Conservation (phyloP, 1,140 invertebrate species). For the Apocrypta bakeri region DNA sequence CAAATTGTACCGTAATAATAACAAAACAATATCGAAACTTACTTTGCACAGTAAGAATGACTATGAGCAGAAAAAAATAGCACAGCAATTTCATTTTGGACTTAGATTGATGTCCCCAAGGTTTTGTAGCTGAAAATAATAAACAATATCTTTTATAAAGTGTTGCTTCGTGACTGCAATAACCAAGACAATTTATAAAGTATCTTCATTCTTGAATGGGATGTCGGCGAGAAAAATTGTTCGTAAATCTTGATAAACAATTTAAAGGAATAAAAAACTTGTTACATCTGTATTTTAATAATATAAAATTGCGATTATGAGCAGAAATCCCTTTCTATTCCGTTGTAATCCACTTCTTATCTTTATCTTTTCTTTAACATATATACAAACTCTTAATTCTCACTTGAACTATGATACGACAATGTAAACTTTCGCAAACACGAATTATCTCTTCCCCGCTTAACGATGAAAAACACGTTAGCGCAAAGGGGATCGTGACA, state of each 20-base stretch:
- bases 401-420: slow-evolving; percentile 19
- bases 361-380: background rate
- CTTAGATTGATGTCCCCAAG: background rate
- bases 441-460: slow-evolving; percentile 8
- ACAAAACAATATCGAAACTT: background rate
- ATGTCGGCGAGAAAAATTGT: too few relatives aligned
- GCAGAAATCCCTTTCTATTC: background rate
- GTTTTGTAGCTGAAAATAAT: slow-evolving; percentile 12
- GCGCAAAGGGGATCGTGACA: slow-evolving; percentile 11
- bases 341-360: background rate
- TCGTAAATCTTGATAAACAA: too few relatives aligned
- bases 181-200: too few relatives aligned
- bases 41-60: slow-evolving; percentile 8
- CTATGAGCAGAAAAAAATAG: slow-evolving; percentile 2
- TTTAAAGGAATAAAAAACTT: too few relatives aligned
- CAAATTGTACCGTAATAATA: background rate
- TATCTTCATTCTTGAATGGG: too few relatives aligned
- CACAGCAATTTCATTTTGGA: slow-evolving; percentile 25
- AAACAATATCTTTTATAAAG: background rate
- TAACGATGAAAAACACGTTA: slow-evolving; percentile 47
- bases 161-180: too few relatives aligned
- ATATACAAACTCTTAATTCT: background rate
- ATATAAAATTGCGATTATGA: too few relatives aligned
- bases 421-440: slow-evolving; percentile 17
- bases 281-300: too few relatives aligned